These are phyloP conservation scores for Stichodactyla mertensii DNA, from an alignment of 64 coral and sea anemone genomes.

Conservation along the genomic window DNA sequence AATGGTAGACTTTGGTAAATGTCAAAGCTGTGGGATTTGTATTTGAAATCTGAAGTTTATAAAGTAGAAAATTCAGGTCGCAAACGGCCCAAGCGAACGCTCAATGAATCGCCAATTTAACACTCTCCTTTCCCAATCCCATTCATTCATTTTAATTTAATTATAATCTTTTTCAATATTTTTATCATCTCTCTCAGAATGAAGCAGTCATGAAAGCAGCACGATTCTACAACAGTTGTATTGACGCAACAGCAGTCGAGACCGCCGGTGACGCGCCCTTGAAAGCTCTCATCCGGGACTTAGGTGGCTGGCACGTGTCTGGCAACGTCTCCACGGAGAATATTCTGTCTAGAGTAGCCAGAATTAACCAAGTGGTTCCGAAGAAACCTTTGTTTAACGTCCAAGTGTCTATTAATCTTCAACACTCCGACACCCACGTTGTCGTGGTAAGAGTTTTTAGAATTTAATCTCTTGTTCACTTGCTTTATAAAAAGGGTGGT, in stretches of 20 bases:
- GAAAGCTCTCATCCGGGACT: slow-evolving; percentile 53
- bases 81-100: too few relatives aligned
- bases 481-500: too few relatives aligned
- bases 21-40: too few relatives aligned
- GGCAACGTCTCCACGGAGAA: slow-evolving; percentile 21
- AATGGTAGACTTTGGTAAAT: too few relatives aligned
- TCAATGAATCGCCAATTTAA: too few relatives aligned
- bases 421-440: slow-evolving; percentile 49
- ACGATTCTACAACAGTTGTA: slow-evolving; percentile 51
- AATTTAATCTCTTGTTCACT: too few relatives aligned
- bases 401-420: slow-evolving; percentile 30
- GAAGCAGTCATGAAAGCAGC: slow-evolving; percentile 75
- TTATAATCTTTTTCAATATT: background rate
- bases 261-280: slow-evolving; percentile 24
- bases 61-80: too few relatives aligned
- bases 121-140: background rate
- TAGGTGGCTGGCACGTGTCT: slow-evolving; percentile 73
- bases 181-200: slow-evolving; percentile 33
- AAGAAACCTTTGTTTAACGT: slow-evolving; percentile 54
- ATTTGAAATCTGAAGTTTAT: too few relatives aligned
- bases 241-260: slow-evolving; percentile 40
- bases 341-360: slow-evolving; percentile 26
- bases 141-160: background rate
- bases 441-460: slow-evolving; percentile 23
- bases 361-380: slow-evolving; percentile 51